phyloP scores from a whole-genome alignment of 2,797 vertebrate genomes.

The Anas flavirostris region DNA sequence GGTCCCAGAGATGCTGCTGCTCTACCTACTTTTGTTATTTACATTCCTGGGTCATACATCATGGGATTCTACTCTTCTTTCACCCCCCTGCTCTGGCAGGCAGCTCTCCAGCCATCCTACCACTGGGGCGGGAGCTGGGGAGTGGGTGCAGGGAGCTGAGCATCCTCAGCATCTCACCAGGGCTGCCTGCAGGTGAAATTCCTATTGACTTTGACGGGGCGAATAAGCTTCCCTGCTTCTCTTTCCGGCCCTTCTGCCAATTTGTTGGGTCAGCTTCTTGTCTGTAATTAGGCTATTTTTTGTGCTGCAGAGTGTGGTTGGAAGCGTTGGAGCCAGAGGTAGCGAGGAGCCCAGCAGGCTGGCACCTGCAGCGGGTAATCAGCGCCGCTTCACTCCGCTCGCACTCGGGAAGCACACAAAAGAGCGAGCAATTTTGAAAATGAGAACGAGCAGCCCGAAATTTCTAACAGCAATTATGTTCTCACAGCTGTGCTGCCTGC shows the following conservation, averaged over 20 bases:
- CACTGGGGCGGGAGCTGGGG: neutral
- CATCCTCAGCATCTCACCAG: rapidly evolving
- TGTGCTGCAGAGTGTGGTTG: neutral
- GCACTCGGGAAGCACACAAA: conserved; percentile 44
- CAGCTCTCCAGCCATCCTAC: neutral
- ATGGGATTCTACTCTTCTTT: neutral
- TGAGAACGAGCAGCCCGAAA: conserved; percentile 39
- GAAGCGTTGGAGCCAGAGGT: neutral
- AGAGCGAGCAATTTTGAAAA: conserved; percentile 41
- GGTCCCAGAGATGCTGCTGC: neutral
- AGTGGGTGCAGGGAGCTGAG: neutral
- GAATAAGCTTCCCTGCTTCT: neutral
- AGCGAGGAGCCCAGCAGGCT: conserved; percentile 11
- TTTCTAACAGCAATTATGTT: conserved; percentile 46
- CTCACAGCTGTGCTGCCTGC: conserved; percentile 54
- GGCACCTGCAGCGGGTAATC: conserved; percentile 63
- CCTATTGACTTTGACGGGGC: neutral
- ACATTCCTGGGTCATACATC: neutral
- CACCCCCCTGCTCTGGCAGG: neutral
- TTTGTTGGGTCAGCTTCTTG: conserved; percentile 37
- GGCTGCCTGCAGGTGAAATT: neutral
- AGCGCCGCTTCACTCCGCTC: conserved; percentile 43
- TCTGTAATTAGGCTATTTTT: conserved; percentile 44
- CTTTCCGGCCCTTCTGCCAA: neutral
- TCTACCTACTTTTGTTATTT: neutral